Conservation (phyloP, 2,888 invertebrate genomes). For the Sycophila texana region DNA sequence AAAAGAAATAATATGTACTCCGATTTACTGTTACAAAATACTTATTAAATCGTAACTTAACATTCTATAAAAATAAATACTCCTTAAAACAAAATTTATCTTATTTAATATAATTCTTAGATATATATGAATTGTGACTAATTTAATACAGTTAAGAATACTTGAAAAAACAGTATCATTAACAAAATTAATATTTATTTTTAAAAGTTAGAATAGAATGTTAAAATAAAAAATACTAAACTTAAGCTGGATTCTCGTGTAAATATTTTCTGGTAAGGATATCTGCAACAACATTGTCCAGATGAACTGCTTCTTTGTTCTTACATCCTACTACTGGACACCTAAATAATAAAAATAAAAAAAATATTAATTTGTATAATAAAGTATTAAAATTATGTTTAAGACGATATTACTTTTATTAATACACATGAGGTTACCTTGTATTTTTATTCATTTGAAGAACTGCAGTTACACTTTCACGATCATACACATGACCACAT, state of each 20-base stretch:
- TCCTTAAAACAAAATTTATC: background rate
- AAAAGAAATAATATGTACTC: background rate
- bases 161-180: too few species aligned
- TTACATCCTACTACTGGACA: constrained; percentile 71
- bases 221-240: constrained; percentile 2
- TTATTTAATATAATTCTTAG: too few species aligned
- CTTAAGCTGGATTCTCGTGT: constrained; percentile 60
- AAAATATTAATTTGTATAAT: background rate
- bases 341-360: constrained; percentile 58
- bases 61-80: background rate
- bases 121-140: too few species aligned
- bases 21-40: background rate
- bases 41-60: background rate
- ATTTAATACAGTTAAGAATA: too few species aligned
- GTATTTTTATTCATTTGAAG: constrained; percentile 65
- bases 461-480: constrained; percentile 62
- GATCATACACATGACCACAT: constrained; percentile 71
- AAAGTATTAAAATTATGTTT: constrained; percentile 2
- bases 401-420: constrained; percentile 3
- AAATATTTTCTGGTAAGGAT: constrained; percentile 66
- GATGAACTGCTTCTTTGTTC: constrained; percentile 61
- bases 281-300: constrained; percentile 63
- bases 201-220: background rate
- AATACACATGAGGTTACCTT: constrained; percentile 60
- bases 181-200: background rate